Evolutionary conservation across 2,113 vertebrate genomes (phyloP).

Genomic region (Lathamus discolor): DNA sequence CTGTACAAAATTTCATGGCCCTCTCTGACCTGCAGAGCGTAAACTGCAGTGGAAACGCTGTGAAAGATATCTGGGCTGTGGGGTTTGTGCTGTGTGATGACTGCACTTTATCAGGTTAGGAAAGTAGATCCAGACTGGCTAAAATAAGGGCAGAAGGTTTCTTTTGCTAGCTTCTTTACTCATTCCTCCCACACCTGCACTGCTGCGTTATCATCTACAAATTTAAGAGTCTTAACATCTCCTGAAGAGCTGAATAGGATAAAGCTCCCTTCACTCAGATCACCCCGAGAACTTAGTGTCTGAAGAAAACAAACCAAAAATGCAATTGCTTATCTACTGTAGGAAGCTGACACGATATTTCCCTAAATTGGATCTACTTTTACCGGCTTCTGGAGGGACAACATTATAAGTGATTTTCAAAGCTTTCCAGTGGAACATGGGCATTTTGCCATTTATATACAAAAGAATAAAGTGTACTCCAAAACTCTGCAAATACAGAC

Average conservation of each 20-base stretch:
- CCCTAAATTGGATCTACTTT: background rate
- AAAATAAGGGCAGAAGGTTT: background rate
- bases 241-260: background rate
- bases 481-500: background rate
- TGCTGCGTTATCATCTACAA: background rate
- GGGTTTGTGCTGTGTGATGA: background rate
- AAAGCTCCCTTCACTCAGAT: background rate
- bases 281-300: background rate
- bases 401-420: background rate
- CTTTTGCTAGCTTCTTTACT: background rate
- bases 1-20: background rate
- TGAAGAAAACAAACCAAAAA: background rate
- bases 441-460: background rate
- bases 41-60: background rate
- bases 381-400: background rate
- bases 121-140: background rate
- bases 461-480: background rate
- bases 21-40: background rate
- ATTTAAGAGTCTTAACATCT: background rate
- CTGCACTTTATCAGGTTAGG: background rate
- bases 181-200: background rate
- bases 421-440: background rate
- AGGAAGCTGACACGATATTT: background rate
- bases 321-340: background rate
- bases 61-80: background rate